Evolutionary conservation across 2,113 vertebrate genomes (phyloP), one percentile per base, ranked within the genome.

Genomic region (Clarias gariepinus): DNA sequence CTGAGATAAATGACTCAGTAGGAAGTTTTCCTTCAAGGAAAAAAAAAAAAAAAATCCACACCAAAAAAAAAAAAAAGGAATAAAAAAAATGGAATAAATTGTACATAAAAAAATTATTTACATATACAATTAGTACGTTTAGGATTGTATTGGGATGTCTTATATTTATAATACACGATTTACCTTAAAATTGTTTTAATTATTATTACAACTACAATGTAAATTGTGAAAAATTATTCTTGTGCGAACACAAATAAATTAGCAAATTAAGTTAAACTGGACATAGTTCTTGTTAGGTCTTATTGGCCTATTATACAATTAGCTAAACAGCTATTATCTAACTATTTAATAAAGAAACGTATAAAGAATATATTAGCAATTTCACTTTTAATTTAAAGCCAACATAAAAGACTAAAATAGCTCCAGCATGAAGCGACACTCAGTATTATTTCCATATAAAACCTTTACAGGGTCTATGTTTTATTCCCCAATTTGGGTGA

Each of bases 1-100:
- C 85, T 47, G 68, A 57, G 89, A 86, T 86, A 88, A 81, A 81
- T 83, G 80, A 60, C n/a, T 73, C 69, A 88, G 76, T 53, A 79
- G 0, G 81, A 84, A 74, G 33, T 47, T 76, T 25, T 4, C 58
- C 74, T 64, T 76, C 21, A 71, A 58, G 33, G 57, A 36, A 30
- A 86, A 60, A 61, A 82, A 81, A 77, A 55, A 12, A 41, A 58
- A 61, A 30, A 71, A 23, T 57, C 47, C 7, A 58, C 28, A 36
- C 10, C 4, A 68, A 19, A 68, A 68, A 69, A 60, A 36, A 63
- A 53, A 52, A 0, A 68, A 47, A 82, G 41, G 33, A 58, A 33
- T 79, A 3, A 76, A 74, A 10, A 74, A 21, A 36, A 41, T 41
- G 4, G 4, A 41, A 41, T 41, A 41, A 41, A 41, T 6, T 41